Evolutionary conservation across 2,888 invertebrate genomes (phyloP), one percentile per base, ranked within the genome.

Genomic region (Smittia aterrima): DNA sequence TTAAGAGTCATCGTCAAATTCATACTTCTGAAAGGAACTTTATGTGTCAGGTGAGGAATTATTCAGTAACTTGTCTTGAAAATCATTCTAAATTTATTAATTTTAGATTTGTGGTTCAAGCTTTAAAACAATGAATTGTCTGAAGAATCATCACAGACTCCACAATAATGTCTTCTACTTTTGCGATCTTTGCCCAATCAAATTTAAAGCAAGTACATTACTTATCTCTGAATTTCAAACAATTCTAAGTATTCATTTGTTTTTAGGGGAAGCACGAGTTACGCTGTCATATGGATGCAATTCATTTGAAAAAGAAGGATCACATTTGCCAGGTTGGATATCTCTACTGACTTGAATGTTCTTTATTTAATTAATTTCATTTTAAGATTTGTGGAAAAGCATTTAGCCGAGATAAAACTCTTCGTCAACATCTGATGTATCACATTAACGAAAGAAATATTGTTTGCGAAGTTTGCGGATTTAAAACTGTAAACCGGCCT

Each of bases 391-490:
- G 70, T 22, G 70, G 70, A 1, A 71, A 71, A 18, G 70, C 70
- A 13, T 71, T 71, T 22, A 53, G 53, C 2, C 22, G 70, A 20
- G 70, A 71, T 13, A 71, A 71, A 18, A 71, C 70, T 6, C n/a
- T 71, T 6, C 54, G 70, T 11, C 70, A 71, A 25, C 70, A 71
- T 20, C 20, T 71, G 6, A 16, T 71, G 18, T 71, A 71, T 27
- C 70, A 71, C 25, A 11, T 25, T 2, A 71, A 71, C 20, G 70
- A 54, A 1, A 20, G 70, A 53, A 71, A 71, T 20, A 71, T 71
- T n/a, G 70, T 54, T 18, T 71, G 70, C 27, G 70, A 72, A 40
- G 27, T 72, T 40, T 72, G 72, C 58, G 72, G 72, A 4, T 72
- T 62, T n/a, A 72, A 72, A 27, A 38, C 72, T 13, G 32, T 71